These are phyloP conservation scores for Coleophora deauratella DNA, from an alignment of 2,888 invertebrate species.

Conservation along the genomic window DNA sequence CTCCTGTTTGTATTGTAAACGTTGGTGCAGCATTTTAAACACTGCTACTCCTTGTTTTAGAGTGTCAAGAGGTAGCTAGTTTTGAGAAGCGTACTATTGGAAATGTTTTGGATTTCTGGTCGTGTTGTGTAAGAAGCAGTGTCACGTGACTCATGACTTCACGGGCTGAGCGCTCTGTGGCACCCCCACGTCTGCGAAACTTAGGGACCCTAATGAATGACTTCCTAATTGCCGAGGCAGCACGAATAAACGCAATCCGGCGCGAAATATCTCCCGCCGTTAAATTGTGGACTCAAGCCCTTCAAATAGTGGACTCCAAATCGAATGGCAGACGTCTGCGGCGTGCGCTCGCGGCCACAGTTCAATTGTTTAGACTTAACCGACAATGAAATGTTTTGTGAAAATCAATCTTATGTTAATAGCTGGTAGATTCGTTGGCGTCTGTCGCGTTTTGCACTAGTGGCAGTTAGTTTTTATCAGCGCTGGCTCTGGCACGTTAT, in stretches of 20 bases:
- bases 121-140: constrained; percentile 43
- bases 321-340: constrained; percentile 55
- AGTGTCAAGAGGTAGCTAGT: constrained; percentile 29
- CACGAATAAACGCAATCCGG: constrained; percentile 67
- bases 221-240: constrained; percentile 72
- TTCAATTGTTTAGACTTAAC: constrained; percentile 37
- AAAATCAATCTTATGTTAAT: constrained; percentile 40
- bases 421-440: constrained; percentile 26
- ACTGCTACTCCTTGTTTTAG: constrained; percentile 50
- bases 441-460: constrained; percentile 8
- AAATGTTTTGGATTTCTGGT: constrained; percentile 12
- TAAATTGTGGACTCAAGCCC: constrained; percentile 64
- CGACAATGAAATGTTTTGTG: constrained; percentile 20
- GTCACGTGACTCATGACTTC: constrained; percentile 35
- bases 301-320: constrained; percentile 58
- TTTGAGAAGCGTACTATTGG: too few relatives aligned
- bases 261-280: constrained; percentile 45
- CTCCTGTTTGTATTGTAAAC: constrained; percentile 58
- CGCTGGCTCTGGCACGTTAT: constrained; percentile 22
- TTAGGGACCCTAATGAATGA: constrained; percentile 74
- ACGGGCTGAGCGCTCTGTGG: constrained; percentile 47
- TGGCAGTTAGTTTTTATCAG: background rate
- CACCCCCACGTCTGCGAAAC: constrained; percentile 73
- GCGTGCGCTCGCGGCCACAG: constrained; percentile 44
- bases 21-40: constrained; percentile 50